Conservation (phyloP, 2,113 vertebrate species). For the Oncorhynchus masou region DNA sequence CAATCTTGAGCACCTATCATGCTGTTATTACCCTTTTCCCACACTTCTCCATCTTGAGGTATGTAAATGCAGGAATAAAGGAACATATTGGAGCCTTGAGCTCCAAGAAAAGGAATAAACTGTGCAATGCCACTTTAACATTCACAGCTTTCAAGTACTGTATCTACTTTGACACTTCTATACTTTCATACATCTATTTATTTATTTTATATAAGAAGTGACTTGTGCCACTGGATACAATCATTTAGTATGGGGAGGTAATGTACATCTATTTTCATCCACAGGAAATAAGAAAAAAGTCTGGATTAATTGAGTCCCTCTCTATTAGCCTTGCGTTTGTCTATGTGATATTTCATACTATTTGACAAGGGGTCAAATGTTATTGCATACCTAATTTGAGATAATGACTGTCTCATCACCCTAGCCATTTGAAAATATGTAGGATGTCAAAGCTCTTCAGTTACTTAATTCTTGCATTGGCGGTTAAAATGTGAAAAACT, state of each 20-base stretch:
- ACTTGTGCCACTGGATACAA: too few species aligned
- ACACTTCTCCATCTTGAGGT: conserved; percentile 16
- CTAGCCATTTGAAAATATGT: conserved; percentile 54
- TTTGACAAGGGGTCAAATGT: too few species aligned
- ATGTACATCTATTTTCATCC: not conserved
- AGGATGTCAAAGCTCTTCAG: conserved; percentile 15
- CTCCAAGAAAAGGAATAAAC: conserved; percentile 33
- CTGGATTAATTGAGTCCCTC: conserved; percentile 56
- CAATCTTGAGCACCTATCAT: conserved; percentile 46
- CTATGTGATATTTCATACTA: conserved; percentile 67
- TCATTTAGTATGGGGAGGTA: too few species aligned
- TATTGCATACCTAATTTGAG: conserved; percentile 70
- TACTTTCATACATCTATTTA: conserved; percentile 25
- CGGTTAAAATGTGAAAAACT: too few species aligned
- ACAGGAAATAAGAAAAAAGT: not conserved
- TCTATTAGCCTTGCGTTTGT: conserved; percentile 55
- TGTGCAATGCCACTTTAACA: conserved; percentile 22
- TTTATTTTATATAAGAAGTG: not conserved
- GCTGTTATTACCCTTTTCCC: conserved; percentile 11
- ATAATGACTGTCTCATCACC: conserved; percentile 71
- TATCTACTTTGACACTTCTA: not conserved
- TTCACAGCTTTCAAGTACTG: conserved; percentile 37
- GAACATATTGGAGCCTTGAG: conserved; percentile 32
- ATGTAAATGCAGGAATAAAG: conserved; percentile 25
- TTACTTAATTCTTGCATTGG: too few species aligned